phyloP scores from a whole-genome alignment of 2,888 invertebrate species.

The Chelonus formosanus region DNA sequence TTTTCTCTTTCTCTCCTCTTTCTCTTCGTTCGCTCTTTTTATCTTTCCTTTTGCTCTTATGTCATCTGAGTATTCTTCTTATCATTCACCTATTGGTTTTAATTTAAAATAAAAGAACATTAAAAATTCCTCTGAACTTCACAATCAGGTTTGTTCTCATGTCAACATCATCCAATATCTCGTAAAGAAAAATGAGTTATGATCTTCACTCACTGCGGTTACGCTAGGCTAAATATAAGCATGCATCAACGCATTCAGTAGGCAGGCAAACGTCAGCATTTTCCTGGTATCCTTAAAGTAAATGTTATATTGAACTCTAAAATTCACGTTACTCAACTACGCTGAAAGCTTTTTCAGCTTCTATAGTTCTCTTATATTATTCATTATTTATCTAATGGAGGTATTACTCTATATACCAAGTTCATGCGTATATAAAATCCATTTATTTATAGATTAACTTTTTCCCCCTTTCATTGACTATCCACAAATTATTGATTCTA shows the following conservation, averaged over 20 bases:
- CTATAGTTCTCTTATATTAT: not conserved
- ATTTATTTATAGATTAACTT: too few relatives aligned
- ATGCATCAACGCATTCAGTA: not conserved
- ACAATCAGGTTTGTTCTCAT: not conserved
- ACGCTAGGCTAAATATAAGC: slow-evolving; percentile 34
- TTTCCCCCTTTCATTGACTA: too few relatives aligned
- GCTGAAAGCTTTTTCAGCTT: slow-evolving; percentile 8
- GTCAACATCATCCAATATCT: slow-evolving; percentile 39
- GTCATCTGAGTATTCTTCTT: slow-evolving; percentile 19
- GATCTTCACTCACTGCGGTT: slow-evolving; percentile 49
- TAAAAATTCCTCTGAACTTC: too few relatives aligned
- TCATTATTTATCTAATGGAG: not conserved
- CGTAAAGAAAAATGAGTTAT: slow-evolving; percentile 55
- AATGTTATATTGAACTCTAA: slow-evolving; percentile 1
- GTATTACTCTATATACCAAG: too few relatives aligned
- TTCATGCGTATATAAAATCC: too few relatives aligned
- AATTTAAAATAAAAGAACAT: not conserved
- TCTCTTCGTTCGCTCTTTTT: slow-evolving; percentile 22
- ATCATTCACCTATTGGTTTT: not conserved
- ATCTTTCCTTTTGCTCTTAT: slow-evolving; percentile 24
- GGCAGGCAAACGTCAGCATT: not conserved
- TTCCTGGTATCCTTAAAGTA: not conserved
- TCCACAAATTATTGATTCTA: too few relatives aligned
- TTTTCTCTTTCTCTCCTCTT: slow-evolving; percentile 22
- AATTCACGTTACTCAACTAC: slow-evolving; percentile 3